Evolutionary conservation across 2,113 vertebrate species (phyloP), one percentile per base, ranked within the genome.

Genomic region (Chlamydotis undulata): DNA sequence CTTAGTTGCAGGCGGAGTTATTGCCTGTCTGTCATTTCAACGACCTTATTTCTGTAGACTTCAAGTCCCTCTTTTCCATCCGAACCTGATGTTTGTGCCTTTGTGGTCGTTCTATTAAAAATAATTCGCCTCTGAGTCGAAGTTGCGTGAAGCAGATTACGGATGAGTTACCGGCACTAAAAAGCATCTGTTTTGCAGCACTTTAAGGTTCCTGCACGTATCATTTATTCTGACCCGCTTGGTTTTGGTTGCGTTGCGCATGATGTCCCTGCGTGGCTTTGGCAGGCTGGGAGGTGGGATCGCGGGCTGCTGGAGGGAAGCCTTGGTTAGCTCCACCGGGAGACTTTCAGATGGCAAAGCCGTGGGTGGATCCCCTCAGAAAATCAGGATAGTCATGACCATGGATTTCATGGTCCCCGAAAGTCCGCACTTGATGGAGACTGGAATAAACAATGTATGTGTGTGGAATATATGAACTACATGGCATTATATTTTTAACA

Each of bases 41-140:
- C 2, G 22, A 80, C 94, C 84, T 95, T 95, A 68, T 94, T 94
- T 89, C 93, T 63, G 79, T 68, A 49, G 69, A 6, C 85, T 83
- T 41, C n/a, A 25, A 88, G 57, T 65, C 21, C n/a, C 3, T 13
- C 50, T 78, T 33, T 63, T n/a, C 64, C 50, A 23, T 65, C 50
- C 5, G 0, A 84, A 78, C 64, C 26, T 4, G 2, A 11, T 31
- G 18, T 60, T 73, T 23, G 37, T 50, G 31, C 65, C 61, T 89
- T 87, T 28, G 24, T 49, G 59, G 50, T 41, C n/a, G 22, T 57
- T 79, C 43, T 41, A 4, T 61, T 70, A 77, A 81, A 92, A 93
- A 75, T 56, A 87, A 53, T 35, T 78, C 4, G 4, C 75, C 79
- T 81, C 79, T 35, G 75, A 68, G n/a, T 60, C 31, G 1, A 35